These are phyloP conservation scores for Adoxophyes honmai DNA, from an alignment of 1,140 invertebrate genomes.

Conservation along the genomic window DNA sequence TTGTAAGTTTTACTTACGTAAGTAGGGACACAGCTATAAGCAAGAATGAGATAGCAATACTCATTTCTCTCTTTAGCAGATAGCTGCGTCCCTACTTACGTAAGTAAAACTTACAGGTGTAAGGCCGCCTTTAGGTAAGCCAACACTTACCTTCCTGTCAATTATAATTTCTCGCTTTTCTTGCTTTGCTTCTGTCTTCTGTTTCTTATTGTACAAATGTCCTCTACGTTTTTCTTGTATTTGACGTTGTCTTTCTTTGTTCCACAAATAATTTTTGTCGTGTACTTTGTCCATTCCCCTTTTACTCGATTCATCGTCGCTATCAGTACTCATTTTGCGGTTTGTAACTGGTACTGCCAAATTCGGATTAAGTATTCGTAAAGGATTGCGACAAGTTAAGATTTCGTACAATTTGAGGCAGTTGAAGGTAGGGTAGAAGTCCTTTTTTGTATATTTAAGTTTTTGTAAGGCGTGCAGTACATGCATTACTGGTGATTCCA, in stretches of 20 bases:
- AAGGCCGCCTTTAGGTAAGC: neutral
- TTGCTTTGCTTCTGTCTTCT: slow-evolving; percentile 52
- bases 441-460: slow-evolving; percentile 77
- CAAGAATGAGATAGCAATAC: no score
- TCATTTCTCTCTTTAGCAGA: no score
- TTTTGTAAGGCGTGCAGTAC: slow-evolving; percentile 82
- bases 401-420: slow-evolving; percentile 80
- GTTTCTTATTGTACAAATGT: slow-evolving; percentile 48
- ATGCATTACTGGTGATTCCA: slow-evolving; percentile 84
- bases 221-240: slow-evolving; percentile 65
- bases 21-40: no score
- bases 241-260: slow-evolving; percentile 59
- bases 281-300: slow-evolving; percentile 68
- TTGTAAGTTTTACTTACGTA: no score
- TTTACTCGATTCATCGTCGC: slow-evolving; percentile 49
- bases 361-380: slow-evolving; percentile 73
- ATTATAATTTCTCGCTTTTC: slow-evolving; percentile 22
- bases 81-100: no score
- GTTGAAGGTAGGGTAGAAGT: slow-evolving; percentile 83
- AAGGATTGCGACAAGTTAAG: slow-evolving; percentile 74
- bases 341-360: slow-evolving; percentile 37
- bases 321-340: slow-evolving; percentile 52
- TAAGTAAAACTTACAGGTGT: no score
- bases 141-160: slow-evolving; percentile 10
- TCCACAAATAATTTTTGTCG: slow-evolving; percentile 72